phyloP scores from a whole-genome alignment of 2,113 vertebrate species.

The Tupaia chinensis region DNA sequence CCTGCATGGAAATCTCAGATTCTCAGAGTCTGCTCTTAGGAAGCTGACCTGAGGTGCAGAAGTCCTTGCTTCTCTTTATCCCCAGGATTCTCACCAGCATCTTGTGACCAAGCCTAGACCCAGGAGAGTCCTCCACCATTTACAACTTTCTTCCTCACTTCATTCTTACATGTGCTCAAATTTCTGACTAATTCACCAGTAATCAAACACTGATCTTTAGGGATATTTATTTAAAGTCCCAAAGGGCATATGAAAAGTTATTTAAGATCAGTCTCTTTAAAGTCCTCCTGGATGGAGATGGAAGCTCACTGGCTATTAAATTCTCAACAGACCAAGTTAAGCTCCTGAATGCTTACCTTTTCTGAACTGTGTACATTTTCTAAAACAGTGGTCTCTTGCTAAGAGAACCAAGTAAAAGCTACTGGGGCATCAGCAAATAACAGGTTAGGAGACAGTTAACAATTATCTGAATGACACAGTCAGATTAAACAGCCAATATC shows the following conservation, averaged over 20 bases:
- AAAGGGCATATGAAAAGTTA: not conserved
- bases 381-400: constrained; percentile 4
- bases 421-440: not conserved
- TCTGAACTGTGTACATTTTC: not conserved
- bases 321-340: not conserved
- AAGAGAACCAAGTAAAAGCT: not conserved
- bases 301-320: not conserved
- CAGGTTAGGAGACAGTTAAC: not conserved
- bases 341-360: not conserved
- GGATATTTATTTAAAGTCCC: not conserved
- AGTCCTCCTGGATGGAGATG: not conserved
- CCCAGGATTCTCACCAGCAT: not conserved
- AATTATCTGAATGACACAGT: not conserved
- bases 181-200: constrained; percentile 17
- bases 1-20: not conserved
- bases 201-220: not conserved
- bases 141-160: not conserved
- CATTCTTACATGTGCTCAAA: not conserved
- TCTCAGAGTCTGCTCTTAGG: not conserved
- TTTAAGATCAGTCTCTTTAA: constrained; percentile 4
- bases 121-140: not conserved
- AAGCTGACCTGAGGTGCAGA: not conserved
- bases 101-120: not conserved
- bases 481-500: not conserved
- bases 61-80: not conserved